Percentiles rank a stretch among this genome's conserved stretches.
phyloP scores from a whole-genome alignment of 2,797 vertebrate genomes.

The Acanthurus tractus region DNA sequence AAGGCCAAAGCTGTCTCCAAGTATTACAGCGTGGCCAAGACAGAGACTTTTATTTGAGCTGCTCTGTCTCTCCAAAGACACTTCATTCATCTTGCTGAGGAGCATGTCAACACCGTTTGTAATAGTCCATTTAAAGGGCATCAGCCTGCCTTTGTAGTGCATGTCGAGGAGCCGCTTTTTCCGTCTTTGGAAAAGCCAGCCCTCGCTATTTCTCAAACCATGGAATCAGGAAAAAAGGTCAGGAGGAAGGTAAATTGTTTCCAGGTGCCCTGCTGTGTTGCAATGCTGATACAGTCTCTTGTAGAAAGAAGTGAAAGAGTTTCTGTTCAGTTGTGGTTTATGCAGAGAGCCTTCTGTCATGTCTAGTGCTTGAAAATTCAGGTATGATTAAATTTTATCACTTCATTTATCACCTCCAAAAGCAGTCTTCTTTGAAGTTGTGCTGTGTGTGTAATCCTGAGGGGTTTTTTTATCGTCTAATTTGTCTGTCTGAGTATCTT shows the following conservation, averaged over 20 bases:
- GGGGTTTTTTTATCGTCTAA: neutral
- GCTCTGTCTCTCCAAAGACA: conserved; percentile 71
- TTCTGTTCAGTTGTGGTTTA: conserved; percentile 65
- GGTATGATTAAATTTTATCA: conserved; percentile 29
- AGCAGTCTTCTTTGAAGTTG: neutral
- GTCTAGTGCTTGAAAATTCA: conserved; percentile 40
- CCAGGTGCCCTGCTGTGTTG: conserved; percentile 82
- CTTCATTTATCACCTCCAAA: conserved; percentile 27
- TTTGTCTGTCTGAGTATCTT: neutral
- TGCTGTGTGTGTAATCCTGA: neutral
- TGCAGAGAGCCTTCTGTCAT: conserved; percentile 48
- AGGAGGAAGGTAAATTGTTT: conserved; percentile 87
- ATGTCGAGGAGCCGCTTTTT: conserved; percentile 76
- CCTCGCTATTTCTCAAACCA: conserved; percentile 78
- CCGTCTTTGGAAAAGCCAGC: conserved; percentile 85
- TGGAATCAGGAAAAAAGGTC: conserved; percentile 77
- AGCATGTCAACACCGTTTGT: conserved; percentile 79
- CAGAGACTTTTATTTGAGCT: conserved; percentile 68
- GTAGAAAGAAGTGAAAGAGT: conserved; percentile 65
- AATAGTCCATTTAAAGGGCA: conserved; percentile 78
- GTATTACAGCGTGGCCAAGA: conserved; percentile 56
- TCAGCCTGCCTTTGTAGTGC: conserved; percentile 86
- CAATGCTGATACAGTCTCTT: conserved; percentile 71
- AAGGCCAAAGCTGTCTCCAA: conserved; percentile 60
- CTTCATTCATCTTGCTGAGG: conserved; percentile 81